These are phyloP conservation scores for human DNA, from an alignment of 2,113 vertebrate species.

Conservation along the genomic window GRCh38 chr9:2937001-2937500, in stretches of 20 bases:
- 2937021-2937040: conserved; percentile 8
- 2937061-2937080: background rate
- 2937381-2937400: background rate
- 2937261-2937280: background rate
- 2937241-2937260: background rate
- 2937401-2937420: background rate
- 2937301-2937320: background rate
- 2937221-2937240: background rate
- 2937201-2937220: background rate
- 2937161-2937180: background rate
- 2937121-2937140: background rate
- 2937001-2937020: background rate
- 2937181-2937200: background rate
- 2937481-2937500: background rate
- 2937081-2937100: background rate
- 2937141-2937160: background rate
- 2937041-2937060: background rate
- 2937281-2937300: background rate
- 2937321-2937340: background rate
- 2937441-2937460: background rate
- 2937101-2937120: background rate
- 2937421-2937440: background rate
- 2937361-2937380: background rate
- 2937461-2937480: background rate
- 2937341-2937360: background rate